Conservation (phyloP, 2,113 vertebrate genomes). For the Megatriorchis doriae region DNA sequence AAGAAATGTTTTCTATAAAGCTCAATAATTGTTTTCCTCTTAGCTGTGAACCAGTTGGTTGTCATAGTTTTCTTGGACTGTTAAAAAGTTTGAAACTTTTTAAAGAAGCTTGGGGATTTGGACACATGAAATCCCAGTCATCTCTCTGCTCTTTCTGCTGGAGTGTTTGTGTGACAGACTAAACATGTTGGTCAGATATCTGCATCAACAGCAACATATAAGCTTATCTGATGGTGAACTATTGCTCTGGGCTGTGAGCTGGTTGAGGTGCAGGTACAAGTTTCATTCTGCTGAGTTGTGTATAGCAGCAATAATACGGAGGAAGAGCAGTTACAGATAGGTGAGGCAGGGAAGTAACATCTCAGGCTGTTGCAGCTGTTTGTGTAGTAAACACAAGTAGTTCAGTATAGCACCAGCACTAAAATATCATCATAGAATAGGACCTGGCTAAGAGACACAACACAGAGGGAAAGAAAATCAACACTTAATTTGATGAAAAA, state of each 20-base stretch:
- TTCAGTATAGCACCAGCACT: background rate
- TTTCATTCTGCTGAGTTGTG: background rate
- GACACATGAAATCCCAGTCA: background rate
- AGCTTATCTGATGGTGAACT: background rate
- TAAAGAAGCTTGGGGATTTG: background rate
- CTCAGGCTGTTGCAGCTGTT: background rate
- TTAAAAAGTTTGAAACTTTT: background rate
- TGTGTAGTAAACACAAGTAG: background rate
- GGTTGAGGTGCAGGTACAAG: background rate
- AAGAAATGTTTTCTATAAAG: background rate
- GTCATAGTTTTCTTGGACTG: background rate
- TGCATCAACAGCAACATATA: background rate
- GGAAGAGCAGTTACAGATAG: background rate
- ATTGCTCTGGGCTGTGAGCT: background rate
- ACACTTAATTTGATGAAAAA: background rate
- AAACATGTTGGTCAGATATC: background rate
- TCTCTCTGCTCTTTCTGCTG: fast-evolving
- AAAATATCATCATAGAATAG: background rate
- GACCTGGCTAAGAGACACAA: background rate
- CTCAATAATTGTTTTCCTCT: background rate
- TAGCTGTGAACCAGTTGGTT: background rate
- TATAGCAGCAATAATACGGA: background rate
- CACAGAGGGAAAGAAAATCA: background rate
- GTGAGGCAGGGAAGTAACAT: background rate
- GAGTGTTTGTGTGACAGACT: background rate